phyloP scores from a whole-genome alignment of 2,797 vertebrate genomes.

The Rhinella marina region DNA sequence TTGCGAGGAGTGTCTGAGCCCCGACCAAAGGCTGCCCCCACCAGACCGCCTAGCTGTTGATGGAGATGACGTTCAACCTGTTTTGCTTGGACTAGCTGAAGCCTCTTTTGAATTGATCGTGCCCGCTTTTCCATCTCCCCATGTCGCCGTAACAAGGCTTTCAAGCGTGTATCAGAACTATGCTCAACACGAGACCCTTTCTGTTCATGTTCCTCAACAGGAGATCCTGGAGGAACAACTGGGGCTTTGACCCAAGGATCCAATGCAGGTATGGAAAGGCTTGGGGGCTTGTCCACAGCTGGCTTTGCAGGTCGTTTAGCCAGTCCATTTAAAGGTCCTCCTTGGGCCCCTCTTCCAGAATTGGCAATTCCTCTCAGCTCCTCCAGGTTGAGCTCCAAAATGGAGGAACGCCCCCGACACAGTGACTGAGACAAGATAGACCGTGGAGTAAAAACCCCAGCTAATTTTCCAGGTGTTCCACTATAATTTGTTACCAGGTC shows the following conservation, averaged over 20 bases:
- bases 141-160: constrained; percentile 86
- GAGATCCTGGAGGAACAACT: constrained; percentile 52
- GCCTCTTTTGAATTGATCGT: constrained; percentile 90
- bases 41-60: constrained; percentile 92
- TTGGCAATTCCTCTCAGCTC: constrained; percentile 93
- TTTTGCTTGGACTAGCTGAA: constrained; percentile 97
- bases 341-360: constrained; percentile 80
- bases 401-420: constrained; percentile 86
- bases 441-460: constrained; percentile 92
- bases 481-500: constrained; percentile 90
- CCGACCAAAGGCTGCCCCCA: constrained; percentile 81
- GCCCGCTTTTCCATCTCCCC: constrained; percentile 88
- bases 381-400: constrained; percentile 90
- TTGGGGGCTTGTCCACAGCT: constrained; percentile 79
- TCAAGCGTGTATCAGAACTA: constrained; percentile 85
- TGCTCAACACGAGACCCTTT: constrained; percentile 69
- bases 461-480: constrained; percentile 88
- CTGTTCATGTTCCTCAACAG: constrained; percentile 70
- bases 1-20: constrained; percentile 76
- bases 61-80: constrained; percentile 97
- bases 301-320: constrained; percentile 89
- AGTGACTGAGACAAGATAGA: constrained; percentile 85
- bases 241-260: constrained; percentile 72
- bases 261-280: constrained; percentile 76
- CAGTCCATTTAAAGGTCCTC: constrained; percentile 91